Conservation (phyloP, 2,888 invertebrate species). For the Melipona bicolor region DNA sequence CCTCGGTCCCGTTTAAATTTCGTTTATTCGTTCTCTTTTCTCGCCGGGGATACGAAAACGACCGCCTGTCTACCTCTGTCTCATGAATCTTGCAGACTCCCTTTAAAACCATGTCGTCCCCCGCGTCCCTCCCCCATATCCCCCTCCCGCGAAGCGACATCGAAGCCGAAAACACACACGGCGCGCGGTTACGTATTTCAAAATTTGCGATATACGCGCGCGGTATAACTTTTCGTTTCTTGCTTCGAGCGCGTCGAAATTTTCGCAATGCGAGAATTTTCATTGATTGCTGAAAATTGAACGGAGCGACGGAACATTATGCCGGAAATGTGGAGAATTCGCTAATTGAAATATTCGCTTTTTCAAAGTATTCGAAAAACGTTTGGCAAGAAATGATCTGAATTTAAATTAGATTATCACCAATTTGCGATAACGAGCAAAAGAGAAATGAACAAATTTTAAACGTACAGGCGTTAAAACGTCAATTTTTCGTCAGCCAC, state of each 20-base stretch:
- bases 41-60: not conserved
- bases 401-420: too few species aligned
- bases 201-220: not conserved
- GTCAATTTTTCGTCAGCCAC: too few species aligned
- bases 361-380: too few species aligned
- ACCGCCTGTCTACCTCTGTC: not conserved
- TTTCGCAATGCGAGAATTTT: not conserved
- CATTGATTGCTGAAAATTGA: too few species aligned
- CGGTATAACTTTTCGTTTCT: not conserved
- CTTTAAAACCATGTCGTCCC: not conserved
- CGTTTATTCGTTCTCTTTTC: constrained; percentile 12
- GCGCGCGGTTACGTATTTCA: not conserved
- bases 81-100: not conserved
- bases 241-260: not conserved
- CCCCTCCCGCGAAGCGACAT: not conserved
- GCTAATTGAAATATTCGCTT: too few species aligned
- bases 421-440: too few species aligned
- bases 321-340: too few species aligned
- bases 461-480: too few species aligned
- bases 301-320: too few species aligned
- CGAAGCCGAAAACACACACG: constrained; percentile 9
- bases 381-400: too few species aligned
- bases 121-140: not conserved
- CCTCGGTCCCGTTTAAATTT: constrained; percentile 13
- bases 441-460: too few species aligned